A percentile compares a stretch with the other conserved stretches of the same genome.
Evolutionary conservation across 2,888 invertebrate species (phyloP).

Genomic region (Amblyjoppa proteus): DNA sequence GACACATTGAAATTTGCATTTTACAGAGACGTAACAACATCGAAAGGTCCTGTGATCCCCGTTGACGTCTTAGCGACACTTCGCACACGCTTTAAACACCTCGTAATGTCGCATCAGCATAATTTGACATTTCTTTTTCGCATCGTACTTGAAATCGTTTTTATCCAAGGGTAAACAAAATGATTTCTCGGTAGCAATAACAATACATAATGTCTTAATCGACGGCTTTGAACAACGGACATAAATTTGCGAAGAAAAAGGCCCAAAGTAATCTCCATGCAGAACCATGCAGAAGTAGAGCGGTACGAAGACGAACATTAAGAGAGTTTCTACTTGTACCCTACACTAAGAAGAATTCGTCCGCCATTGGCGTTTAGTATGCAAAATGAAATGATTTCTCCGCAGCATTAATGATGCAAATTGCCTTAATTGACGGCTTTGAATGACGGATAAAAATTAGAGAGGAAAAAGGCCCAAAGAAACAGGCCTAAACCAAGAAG

Average conservation of each 20-base stretch:
- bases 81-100: neutral
- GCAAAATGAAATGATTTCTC: constrained; percentile 11
- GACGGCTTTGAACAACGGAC: too few species aligned
- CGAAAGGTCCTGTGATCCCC: neutral
- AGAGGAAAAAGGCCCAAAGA: too few species aligned
- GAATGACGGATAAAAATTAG: too few species aligned
- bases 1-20: constrained; percentile 35
- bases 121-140: neutral
- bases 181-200: too few species aligned
- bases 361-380: constrained; percentile 39
- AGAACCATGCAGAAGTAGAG: too few species aligned
- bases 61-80: constrained; percentile 15
- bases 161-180: neutral
- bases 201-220: too few species aligned
- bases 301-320: too few species aligned
- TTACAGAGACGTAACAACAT: constrained; percentile 24
- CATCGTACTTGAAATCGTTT: neutral
- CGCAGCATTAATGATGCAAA: too few species aligned
- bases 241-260: too few species aligned
- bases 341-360: constrained; percentile 33
- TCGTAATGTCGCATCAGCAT: constrained; percentile 9
- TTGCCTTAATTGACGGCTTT: too few species aligned
- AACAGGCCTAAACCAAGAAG: too few species aligned
- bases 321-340: neutral
- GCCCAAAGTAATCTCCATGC: too few species aligned